These are phyloP conservation scores for Bombus superbus DNA, from an alignment of 1,140 invertebrate species.

Conservation along the genomic window DNA sequence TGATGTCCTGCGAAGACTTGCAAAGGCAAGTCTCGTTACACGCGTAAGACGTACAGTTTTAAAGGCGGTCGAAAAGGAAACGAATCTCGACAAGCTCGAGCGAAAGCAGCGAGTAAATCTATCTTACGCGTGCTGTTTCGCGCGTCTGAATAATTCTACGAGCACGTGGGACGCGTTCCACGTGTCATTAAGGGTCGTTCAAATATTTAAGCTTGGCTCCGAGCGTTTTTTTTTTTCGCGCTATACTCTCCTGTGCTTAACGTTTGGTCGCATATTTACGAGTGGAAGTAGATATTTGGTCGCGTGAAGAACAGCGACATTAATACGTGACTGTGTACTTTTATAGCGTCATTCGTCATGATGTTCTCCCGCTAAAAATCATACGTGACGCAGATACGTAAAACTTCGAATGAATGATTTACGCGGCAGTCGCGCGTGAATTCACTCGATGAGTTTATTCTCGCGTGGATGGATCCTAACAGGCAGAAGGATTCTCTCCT, in stretches of 20 bases:
- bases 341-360: conserved; percentile 12
- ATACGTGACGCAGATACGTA: neutral
- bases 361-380: neutral
- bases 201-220: conserved; percentile 20
- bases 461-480: conserved; percentile 2
- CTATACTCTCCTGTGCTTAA: neutral
- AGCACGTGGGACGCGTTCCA: neutral
- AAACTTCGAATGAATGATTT: conserved; percentile 27
- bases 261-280: conserved; percentile 12
- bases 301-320: neutral
- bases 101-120: neutral
- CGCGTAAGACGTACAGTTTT: neutral
- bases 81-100: conserved; percentile 4
- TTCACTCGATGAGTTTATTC: conserved; percentile 30
- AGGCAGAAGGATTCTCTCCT: neutral
- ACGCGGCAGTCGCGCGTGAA: neutral
- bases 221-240: neutral
- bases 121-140: neutral
- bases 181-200: conserved; percentile 25
- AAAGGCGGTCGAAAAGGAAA: conserved; percentile 18
- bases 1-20: too few species aligned
- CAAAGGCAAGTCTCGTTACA: neutral
- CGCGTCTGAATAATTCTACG: neutral
- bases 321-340: conserved; percentile 1
- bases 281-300: neutral